Base-by-base conservation (phyloP, 2,888 invertebrate species). In the Heliothis peltigera region DNA sequence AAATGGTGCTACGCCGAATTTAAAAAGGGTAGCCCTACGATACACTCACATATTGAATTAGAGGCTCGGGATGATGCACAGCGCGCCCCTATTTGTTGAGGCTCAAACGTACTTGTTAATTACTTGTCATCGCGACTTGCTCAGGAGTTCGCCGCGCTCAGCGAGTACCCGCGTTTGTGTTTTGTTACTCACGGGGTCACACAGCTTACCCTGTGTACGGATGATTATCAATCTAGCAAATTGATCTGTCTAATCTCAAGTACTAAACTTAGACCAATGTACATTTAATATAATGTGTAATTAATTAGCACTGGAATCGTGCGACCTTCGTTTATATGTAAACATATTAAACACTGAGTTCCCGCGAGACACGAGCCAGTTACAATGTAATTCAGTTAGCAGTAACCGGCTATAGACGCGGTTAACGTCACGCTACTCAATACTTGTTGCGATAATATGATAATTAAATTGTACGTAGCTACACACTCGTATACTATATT, bases 31-130 rank as follows among this genome's bases (percentile, higher is more conserved):
- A 69, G 18, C 75, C 78, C 69, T 71, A 25, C n/a, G n/a, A n/a
- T 44, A 51, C 54, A 67, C 39, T 60, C 71, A 74, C 77, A 74
- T 70, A 79, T 81, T 81, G 70, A 81, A 77, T 80, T 79, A 79
- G 67, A 32, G 54, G 25, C 65, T 43, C 46, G 64, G 58, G 39
- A 57, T 67, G 80, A 77, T 71, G 81, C 78, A 75, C 65, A 52
- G 70, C 77, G 70, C 42, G 56, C 80, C 75, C 70, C 64, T 78
- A 78, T 78, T 77, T 80, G 75, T 68, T 58, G 63, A 74, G 77
- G 64, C 66, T 52, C 61, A 54, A 53, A 65, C 57, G 56, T 71
- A 64, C 58, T 71, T 42, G 59, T 65, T 78, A 80, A 78, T 78
- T 77, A 77, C 67, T 73, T 76, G 71, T 60, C 71, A 75, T 71